These are phyloP conservation scores for Ellobium chinense DNA, from an alignment of 2,888 invertebrate genomes.

Conservation along the genomic window DNA sequence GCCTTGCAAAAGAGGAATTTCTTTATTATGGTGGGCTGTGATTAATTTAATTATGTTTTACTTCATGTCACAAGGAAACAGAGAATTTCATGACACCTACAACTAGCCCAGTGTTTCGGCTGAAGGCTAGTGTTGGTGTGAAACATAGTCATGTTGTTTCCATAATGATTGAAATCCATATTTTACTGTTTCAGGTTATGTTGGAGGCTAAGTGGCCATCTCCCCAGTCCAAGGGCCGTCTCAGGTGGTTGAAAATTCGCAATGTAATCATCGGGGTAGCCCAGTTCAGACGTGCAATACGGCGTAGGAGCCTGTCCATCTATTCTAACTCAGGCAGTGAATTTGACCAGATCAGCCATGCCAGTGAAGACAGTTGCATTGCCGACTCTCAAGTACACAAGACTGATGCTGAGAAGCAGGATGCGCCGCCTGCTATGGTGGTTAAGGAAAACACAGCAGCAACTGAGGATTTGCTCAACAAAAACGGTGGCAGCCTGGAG, in stretches of 20 bases:
- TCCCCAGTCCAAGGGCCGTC: constrained; percentile 86
- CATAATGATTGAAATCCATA: too few relatives aligned
- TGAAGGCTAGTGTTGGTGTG: too few relatives aligned
- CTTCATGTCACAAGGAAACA: too few relatives aligned
- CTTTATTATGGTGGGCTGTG: too few relatives aligned
- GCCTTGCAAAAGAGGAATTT: too few relatives aligned
- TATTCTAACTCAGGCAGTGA: constrained; percentile 77
- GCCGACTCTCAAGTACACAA: constrained; percentile 61
- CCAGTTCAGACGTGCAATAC: constrained; percentile 88
- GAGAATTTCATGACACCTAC: too few relatives aligned
- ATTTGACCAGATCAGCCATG: constrained; percentile 72
- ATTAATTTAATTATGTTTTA: too few relatives aligned
- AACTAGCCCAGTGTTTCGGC: too few relatives aligned
- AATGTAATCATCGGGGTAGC: constrained; percentile 95
- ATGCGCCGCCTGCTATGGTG: constrained; percentile 11
- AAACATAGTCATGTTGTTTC: too few relatives aligned
- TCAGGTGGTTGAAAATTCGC: constrained; percentile 95
- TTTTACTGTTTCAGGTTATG: constrained; percentile 82
- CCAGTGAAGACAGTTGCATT: constrained; percentile 76
- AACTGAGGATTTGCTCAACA: not conserved
- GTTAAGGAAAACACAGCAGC: not conserved
- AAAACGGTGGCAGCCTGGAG: constrained; percentile 44
- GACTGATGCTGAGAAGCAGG: constrained; percentile 41
- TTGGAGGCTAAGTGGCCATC: constrained; percentile 97
- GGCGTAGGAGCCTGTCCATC: constrained; percentile 72